Conservation (phyloP, 2,797 vertebrate genomes). For the Calcarius lapponicus region DNA sequence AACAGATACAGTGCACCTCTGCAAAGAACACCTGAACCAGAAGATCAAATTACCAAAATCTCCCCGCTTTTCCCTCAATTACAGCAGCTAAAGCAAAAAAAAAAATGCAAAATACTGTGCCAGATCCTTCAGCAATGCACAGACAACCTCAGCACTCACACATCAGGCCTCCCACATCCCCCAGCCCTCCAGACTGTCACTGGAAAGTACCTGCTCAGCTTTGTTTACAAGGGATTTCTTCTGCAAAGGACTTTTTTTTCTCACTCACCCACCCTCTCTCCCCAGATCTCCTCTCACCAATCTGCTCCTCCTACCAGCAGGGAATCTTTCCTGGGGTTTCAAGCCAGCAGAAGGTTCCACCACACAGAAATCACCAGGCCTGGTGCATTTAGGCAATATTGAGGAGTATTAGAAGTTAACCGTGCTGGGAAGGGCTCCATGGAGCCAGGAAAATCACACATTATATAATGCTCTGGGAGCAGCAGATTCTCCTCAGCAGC, state of each 20-base stretch:
- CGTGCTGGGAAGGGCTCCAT: fast-evolving
- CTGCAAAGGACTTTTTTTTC: neutral
- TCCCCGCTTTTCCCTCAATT: neutral
- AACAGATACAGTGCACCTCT: neutral
- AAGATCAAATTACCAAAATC: neutral
- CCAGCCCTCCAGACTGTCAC: neutral
- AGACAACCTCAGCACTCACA: neutral
- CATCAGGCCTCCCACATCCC: neutral
- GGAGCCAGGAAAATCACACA: neutral
- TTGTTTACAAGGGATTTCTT: neutral
- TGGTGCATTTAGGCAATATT: neutral
- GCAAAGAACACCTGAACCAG: neutral
- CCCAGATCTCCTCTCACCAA: neutral
- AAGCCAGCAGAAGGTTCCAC: neutral
- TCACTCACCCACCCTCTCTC: neutral
- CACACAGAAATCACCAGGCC: neutral
- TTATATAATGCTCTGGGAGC: neutral
- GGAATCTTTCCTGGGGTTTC: neutral
- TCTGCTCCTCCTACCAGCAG: neutral
- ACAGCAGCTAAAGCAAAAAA: neutral
- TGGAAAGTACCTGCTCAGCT: neutral
- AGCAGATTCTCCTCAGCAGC: neutral
- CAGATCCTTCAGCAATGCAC: neutral
- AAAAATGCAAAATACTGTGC: neutral
- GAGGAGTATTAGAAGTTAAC: neutral